Conservation (phyloP, 2,888 invertebrate genomes). For the Drosophila melanocephala region DNA sequence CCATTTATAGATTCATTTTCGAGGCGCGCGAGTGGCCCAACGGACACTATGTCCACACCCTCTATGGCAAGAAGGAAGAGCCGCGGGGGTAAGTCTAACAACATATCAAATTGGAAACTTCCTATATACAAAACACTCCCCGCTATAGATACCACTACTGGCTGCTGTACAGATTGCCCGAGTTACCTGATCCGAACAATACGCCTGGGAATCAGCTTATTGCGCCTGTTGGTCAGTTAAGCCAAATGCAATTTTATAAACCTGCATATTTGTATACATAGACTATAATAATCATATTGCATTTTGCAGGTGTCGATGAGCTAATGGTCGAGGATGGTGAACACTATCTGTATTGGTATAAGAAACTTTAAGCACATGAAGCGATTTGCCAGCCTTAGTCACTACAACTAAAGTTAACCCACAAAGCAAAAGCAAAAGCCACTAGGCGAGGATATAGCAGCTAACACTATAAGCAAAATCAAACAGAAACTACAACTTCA, state of each 20-base stretch:
- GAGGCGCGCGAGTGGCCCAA: slow-evolving; percentile 96
- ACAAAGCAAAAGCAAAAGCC: slow-evolving; percentile 44
- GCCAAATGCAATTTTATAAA: background rate
- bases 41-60: slow-evolving; percentile 95
- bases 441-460: slow-evolving; percentile 39
- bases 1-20: slow-evolving; percentile 87
- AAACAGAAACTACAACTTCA: slow-evolving; percentile 26
- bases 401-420: slow-evolving; percentile 48
- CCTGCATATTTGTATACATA: background rate
- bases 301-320: slow-evolving; percentile 91
- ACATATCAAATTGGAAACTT: background rate
- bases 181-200: slow-evolving; percentile 91
- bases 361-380: slow-evolving; percentile 90
- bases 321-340: slow-evolving; percentile 94
- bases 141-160: slow-evolving; percentile 92
- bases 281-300: background rate
- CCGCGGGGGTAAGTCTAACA: slow-evolving; percentile 82
- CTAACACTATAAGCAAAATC: slow-evolving; percentile 32
- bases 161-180: slow-evolving; percentile 93
- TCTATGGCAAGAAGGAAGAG: slow-evolving; percentile 87
- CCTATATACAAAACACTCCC: background rate
- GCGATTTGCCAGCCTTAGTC: slow-evolving; percentile 67
- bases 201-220: slow-evolving; percentile 95
- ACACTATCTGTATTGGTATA: slow-evolving; percentile 96
- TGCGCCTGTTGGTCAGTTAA: slow-evolving; percentile 92